phyloP scores from a whole-genome alignment of 1,140 invertebrate species.

The Sipha flava region DNA sequence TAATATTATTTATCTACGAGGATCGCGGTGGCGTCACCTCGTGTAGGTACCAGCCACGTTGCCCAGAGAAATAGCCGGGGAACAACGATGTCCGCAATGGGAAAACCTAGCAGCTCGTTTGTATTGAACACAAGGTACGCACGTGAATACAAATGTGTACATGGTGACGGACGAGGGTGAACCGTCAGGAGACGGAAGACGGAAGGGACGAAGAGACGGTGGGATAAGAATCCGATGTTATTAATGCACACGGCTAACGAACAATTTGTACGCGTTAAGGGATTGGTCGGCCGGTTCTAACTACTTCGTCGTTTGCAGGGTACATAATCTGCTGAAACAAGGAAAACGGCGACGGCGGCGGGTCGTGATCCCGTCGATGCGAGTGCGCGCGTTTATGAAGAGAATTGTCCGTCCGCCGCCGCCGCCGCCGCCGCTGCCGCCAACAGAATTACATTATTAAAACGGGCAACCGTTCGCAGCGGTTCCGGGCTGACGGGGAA shows the following conservation, averaged over 20 bases:
- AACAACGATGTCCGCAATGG: too few relatives aligned
- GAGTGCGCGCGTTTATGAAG: not conserved
- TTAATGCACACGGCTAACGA: slow-evolving; percentile 30
- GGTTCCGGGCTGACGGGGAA: not conserved
- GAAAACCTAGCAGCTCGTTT: too few relatives aligned
- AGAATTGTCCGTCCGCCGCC: not conserved
- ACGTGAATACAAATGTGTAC: too few relatives aligned
- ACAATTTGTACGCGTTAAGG: slow-evolving; percentile 32
- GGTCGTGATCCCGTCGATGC: not conserved
- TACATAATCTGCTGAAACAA: slow-evolving; percentile 18
- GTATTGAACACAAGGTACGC: too few relatives aligned
- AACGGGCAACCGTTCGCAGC: not conserved
- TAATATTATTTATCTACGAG: too few relatives aligned
- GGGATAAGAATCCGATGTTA: slow-evolving; percentile 22
- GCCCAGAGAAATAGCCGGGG: too few relatives aligned
- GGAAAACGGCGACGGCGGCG: not conserved
- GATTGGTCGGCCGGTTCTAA: slow-evolving; percentile 11
- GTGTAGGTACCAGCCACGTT: too few relatives aligned
- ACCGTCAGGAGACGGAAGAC: not conserved
- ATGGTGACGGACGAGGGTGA: not conserved
- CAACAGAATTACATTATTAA: slow-evolving; percentile 30
- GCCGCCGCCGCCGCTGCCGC: too few relatives aligned
- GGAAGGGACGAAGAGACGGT: not conserved
- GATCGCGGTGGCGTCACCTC: too few relatives aligned
- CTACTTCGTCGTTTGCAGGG: slow-evolving; percentile 27